Conservation (phyloP, 2,113 vertebrate species). For the Meriones unguiculatus region DNA sequence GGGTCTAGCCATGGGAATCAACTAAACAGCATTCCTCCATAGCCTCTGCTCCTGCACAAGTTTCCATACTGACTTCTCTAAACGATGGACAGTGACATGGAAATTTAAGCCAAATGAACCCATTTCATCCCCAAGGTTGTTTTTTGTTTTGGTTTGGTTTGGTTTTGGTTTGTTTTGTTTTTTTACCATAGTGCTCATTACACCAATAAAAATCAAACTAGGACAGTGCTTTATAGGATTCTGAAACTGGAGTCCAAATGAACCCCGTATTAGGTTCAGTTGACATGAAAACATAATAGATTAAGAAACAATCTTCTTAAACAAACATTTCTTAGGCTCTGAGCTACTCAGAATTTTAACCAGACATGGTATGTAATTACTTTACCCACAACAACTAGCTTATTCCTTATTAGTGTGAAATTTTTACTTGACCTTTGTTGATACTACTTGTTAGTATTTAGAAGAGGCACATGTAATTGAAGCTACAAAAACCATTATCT, state of each 20-base stretch:
- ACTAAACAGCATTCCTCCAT: neutral
- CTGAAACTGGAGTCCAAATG: neutral
- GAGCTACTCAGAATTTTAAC: neutral
- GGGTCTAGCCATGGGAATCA: neutral
- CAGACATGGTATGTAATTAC: neutral
- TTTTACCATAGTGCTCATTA: neutral
- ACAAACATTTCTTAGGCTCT: neutral
- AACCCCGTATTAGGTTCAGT: neutral
- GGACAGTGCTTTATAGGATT: neutral
- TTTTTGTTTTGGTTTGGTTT: neutral
- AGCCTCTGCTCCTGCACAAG: neutral
- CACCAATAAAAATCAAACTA: neutral
- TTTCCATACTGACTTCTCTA: neutral
- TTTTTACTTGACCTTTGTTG: slow-evolving; percentile 2
- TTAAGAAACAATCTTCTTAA: neutral
- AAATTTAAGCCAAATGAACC: neutral
- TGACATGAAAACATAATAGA: neutral
- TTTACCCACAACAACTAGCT: neutral
- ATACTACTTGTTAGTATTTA: slow-evolving; percentile 36
- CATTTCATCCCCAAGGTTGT: neutral
- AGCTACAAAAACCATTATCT: slow-evolving; percentile 6
- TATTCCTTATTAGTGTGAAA: neutral
- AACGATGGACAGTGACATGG: neutral
- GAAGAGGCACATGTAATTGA: slow-evolving; percentile 13
- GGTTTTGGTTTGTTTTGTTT: too few species aligned